Conservation (phyloP, 2,113 vertebrate genomes). For the Heterotilapia buettikoferi region DNA sequence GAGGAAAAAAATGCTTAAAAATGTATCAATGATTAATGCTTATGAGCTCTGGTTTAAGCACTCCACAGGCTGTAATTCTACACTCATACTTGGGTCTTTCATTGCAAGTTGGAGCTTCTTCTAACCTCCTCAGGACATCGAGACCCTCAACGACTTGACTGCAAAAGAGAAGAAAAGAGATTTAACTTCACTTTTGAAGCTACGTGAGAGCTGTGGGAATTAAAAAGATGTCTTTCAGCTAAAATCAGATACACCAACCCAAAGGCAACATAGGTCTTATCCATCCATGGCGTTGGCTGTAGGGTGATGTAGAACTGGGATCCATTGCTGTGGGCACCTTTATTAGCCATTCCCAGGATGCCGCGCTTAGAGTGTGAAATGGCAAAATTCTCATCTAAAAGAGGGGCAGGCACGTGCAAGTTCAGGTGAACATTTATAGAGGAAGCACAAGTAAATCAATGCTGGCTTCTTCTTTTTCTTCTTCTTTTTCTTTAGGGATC, state of each 20-base stretch:
- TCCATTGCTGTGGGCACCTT: slow-evolving; percentile 81
- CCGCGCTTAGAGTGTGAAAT: slow-evolving; percentile 78
- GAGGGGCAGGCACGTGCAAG: neutral
- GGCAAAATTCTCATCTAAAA: slow-evolving; percentile 82
- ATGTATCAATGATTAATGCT: neutral
- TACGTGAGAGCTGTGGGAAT: neutral
- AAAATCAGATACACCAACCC: slow-evolving; percentile 72
- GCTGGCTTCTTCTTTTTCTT: neutral
- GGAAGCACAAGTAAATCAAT: neutral
- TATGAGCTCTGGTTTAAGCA: slow-evolving; percentile 47
- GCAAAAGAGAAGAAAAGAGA: neutral
- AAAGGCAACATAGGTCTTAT: slow-evolving; percentile 85
- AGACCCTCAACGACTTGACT: slow-evolving; percentile 84
- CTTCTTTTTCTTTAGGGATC: neutral
- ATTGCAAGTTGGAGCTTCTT: slow-evolving; percentile 72
- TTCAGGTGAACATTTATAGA: neutral
- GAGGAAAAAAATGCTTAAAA: neutral
- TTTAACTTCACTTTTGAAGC: neutral
- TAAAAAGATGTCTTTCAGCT: neutral
- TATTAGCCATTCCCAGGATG: slow-evolving; percentile 83
- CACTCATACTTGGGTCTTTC: slow-evolving; percentile 78
- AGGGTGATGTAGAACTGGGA: slow-evolving; percentile 90
- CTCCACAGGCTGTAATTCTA: slow-evolving; percentile 74
- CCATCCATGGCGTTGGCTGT: slow-evolving; percentile 79
- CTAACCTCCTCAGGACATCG: slow-evolving; percentile 76